phyloP scores from a whole-genome alignment of 2,797 vertebrate species.

The Darevskia nairensis region DNA sequence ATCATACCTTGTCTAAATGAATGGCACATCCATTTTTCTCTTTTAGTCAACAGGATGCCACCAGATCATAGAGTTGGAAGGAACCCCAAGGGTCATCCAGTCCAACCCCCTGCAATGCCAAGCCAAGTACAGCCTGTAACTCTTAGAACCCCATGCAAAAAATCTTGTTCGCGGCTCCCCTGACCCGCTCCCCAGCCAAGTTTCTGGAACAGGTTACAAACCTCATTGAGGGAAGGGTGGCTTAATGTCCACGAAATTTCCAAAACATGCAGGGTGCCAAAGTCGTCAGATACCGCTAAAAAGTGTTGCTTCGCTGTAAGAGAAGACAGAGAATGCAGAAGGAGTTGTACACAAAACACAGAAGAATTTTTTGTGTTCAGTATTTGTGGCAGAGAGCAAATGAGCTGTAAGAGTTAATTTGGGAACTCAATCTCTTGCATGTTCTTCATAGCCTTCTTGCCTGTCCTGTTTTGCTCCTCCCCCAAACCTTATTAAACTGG shows the following conservation, averaged over 20 bases:
- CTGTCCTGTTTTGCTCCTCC: not conserved
- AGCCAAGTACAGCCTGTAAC: not conserved
- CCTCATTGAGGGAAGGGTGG: conserved; percentile 83
- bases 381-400: not conserved
- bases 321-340: not conserved
- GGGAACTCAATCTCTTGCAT: not conserved
- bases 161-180: not conserved
- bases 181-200: not conserved
- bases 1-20: conserved; percentile 12
- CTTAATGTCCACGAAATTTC: conserved; percentile 86
- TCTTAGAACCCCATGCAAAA: not conserved
- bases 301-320: conserved; percentile 88
- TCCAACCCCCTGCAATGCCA: too few relatives aligned
- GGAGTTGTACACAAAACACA: not conserved
- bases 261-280: conserved; percentile 86
- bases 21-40: conserved; percentile 19
- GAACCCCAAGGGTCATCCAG: too few relatives aligned
- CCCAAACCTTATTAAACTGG: not conserved
- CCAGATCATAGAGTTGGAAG: not conserved
- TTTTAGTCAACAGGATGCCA: not conserved
- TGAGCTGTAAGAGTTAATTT: not conserved
- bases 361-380: not conserved
- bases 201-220: conserved; percentile 70
- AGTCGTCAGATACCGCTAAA: conserved; percentile 86
- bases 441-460: not conserved